Evolutionary conservation across 1,140 invertebrate species (phyloP).

Genomic region (Neodiprion pinetum): DNA sequence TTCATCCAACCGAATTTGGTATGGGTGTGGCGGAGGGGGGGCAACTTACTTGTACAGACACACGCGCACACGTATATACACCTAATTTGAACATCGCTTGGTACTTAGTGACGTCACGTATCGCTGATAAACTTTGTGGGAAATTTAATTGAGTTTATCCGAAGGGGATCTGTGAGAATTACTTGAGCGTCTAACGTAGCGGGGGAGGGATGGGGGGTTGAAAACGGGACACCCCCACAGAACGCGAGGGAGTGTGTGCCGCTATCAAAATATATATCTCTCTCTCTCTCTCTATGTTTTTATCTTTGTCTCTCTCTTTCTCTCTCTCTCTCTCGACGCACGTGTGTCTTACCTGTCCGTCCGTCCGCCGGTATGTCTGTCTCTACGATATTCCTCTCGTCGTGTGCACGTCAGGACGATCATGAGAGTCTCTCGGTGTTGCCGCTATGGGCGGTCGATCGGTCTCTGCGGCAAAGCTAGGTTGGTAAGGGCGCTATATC

Average conservation of each 20-base stretch:
- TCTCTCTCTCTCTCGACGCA: not conserved
- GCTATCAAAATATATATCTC: not conserved
- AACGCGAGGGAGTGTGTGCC: not conserved
- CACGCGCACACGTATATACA: too few species aligned
- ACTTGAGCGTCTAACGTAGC: not conserved
- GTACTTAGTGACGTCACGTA: slow-evolving; percentile 9
- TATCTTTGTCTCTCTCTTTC: not conserved
- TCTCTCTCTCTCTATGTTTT: not conserved
- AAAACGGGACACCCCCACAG: not conserved
- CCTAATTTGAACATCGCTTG: too few species aligned
- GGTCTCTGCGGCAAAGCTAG: too few species aligned
- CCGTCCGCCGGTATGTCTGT: not conserved
- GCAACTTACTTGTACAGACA: too few species aligned
- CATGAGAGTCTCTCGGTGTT: too few species aligned
- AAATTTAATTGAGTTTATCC: slow-evolving; percentile 9
- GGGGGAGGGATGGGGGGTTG: not conserved
- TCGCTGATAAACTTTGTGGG: slow-evolving; percentile 8
- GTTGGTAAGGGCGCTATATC: too few species aligned
- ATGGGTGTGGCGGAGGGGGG: too few species aligned
- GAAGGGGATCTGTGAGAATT: not conserved
- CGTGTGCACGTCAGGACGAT: not conserved
- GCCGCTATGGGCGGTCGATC: too few species aligned
- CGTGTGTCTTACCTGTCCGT: not conserved
- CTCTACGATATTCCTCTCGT: not conserved
- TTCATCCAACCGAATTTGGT: too few species aligned